Evolutionary conservation across 2,888 invertebrate genomes (phyloP), one percentile per base, ranked within the genome.

Genomic region (Troglohyphantes excavatus): DNA sequence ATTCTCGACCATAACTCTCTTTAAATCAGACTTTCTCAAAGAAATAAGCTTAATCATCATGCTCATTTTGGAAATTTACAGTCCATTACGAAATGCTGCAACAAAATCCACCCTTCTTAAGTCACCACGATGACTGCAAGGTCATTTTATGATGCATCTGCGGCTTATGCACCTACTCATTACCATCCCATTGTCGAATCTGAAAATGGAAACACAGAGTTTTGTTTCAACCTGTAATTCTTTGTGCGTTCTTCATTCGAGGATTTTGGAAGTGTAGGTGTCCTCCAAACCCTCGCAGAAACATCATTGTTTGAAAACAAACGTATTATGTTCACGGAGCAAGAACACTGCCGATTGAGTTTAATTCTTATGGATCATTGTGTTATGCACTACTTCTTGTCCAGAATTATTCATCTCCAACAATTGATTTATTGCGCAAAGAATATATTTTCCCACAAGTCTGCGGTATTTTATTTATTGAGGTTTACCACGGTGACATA

Each of bases 371-470:
- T 68, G 33, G 33, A 33, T 33, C 33, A 27, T 9, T 19, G 21
- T 68, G 68, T 68, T 68, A 29, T 21, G 76, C 76, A 63, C 61
- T 63, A 76, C 61, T 29, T 73, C 61, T 46, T 75, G 59, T 29
- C 2, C 13, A 59, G 23, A 75, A 59, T 70, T 72, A 72, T 46
- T 72, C 72, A 72, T 46, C 72, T 72, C 46, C n/a, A 46, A 27
- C 72, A 72, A 53, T 19, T 46, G 26, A 72, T 72, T 53, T 53
- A 46, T 72, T 72, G n/a, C 17, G n/a, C 21, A 72, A 72, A 23
- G 53, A 53, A 53, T n/a, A n/a, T 53, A n/a, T 53, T 53, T 53
- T 53, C 53, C 53, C 53, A 53, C 53, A 53, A 13, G n/a, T n/a
- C n/a, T 17, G 53, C n/a, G 17, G 53, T 13, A 5, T 13, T 13